These are phyloP conservation scores for Netta rufina DNA, from an alignment of 2,797 vertebrate species.

Conservation along the genomic window DNA sequence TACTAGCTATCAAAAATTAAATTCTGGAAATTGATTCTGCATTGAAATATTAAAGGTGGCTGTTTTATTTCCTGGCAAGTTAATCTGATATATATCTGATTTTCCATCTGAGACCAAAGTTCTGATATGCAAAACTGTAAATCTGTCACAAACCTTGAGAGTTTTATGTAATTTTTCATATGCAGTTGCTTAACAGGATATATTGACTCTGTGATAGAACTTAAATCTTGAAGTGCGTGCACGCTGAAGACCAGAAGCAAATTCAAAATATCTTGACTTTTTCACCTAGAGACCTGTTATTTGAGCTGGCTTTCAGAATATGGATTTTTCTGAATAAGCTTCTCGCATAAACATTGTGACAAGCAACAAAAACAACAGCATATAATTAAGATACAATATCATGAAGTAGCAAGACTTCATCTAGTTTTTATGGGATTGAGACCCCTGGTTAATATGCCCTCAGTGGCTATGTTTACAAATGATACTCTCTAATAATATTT, in stretches of 20 bases:
- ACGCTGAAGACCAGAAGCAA: too few species aligned
- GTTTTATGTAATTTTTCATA: neutral
- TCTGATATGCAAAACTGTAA: neutral
- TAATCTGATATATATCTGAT: neutral
- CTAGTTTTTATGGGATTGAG: fast-evolving
- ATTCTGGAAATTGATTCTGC: neutral
- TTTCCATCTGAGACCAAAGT: neutral
- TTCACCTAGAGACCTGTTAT: neutral
- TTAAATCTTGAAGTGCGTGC: too few species aligned
- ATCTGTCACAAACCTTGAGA: neutral
- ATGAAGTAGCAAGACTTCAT: neutral
- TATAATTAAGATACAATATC: fast-evolving
- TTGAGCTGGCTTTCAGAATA: neutral
- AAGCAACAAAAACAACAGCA: neutral
- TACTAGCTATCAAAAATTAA: neutral
- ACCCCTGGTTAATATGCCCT: fast-evolving
- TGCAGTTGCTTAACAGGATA: neutral
- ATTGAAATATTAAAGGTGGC: neutral
- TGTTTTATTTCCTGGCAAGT: neutral
- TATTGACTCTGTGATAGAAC: neutral
- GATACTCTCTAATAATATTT: fast-evolving
- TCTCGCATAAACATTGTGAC: neutral
- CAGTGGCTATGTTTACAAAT: neutral
- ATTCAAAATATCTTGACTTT: neutral
- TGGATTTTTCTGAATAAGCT: neutral